These are phyloP conservation scores for Drosophila formosana DNA, from an alignment of 2,888 invertebrate species.

Conservation along the genomic window DNA sequence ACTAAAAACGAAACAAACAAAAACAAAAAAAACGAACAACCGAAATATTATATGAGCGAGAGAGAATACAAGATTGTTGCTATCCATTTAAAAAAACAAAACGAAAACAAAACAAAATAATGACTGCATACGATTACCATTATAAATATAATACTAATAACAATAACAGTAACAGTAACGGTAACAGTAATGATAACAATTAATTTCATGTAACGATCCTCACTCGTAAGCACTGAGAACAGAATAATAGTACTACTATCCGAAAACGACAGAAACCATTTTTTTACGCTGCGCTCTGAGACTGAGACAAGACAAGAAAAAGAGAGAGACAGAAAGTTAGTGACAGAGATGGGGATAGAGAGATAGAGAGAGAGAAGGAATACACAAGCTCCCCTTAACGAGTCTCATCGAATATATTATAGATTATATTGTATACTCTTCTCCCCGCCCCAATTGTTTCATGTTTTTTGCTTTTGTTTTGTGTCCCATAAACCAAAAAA, in stretches of 20 bases:
- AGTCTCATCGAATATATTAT: conserved; percentile 4
- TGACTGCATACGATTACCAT: conserved; percentile 60
- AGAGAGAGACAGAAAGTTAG: conserved; percentile 8
- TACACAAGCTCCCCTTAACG: conserved; percentile 1
- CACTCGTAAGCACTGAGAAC: conserved; percentile 47
- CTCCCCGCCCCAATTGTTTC: conserved; percentile 12
- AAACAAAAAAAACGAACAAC: conserved; percentile 41
- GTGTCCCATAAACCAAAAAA: neutral
- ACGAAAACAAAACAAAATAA: conserved; percentile 47
- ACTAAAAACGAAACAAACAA: conserved; percentile 57
- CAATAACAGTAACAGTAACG: neutral
- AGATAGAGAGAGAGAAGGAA: conserved; percentile 2
- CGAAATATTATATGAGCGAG: conserved; percentile 82
- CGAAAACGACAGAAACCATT: conserved; percentile 18
- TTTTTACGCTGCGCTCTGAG: conserved; percentile 56
- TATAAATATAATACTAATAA: conserved; percentile 30
- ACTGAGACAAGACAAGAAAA: conserved; percentile 45
- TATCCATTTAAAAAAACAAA: conserved; percentile 77
- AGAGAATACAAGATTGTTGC: conserved; percentile 85
- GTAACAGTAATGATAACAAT: conserved; percentile 15
- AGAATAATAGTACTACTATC: conserved; percentile 6
- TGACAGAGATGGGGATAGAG: conserved; percentile 7
- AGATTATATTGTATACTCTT: conserved; percentile 8
- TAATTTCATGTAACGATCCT: conserved; percentile 31
- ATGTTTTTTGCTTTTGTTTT: conserved; percentile 16